Conservation (phyloP, 37 sponge, comb jelly and placozoan genomes). For the Petrosia ficiformis region DNA sequence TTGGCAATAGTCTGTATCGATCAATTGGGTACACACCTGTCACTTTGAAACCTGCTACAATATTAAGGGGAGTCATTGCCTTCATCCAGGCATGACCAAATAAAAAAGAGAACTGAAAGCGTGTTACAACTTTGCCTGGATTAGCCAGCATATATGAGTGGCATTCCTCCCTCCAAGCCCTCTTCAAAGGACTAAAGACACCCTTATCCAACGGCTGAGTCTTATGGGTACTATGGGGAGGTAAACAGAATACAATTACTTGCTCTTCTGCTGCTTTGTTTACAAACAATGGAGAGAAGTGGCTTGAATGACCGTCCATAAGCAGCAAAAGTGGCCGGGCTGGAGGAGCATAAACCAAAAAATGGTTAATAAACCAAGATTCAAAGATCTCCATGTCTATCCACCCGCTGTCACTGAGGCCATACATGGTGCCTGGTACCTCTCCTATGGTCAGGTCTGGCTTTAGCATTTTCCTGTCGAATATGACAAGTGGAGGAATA, state of each 20-base stretch:
- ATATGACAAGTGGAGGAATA: too few relatives aligned
- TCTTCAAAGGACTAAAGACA: conserved; percentile 11
- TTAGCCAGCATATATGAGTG: background rate
- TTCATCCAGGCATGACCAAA: conserved; percentile 14
- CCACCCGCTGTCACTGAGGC: conserved; percentile 19
- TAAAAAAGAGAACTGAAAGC: background rate
- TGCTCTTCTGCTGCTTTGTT: conserved; percentile 18
- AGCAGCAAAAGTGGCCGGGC: too few relatives aligned
- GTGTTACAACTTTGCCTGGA: conserved; percentile 16
- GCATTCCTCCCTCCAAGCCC: conserved; percentile 11
- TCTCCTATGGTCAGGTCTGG: conserved; percentile 11
- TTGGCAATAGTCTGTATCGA: too few relatives aligned
- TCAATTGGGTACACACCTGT: conserved; percentile 13
- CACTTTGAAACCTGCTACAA: conserved; percentile 1
- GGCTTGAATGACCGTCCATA: conserved; percentile 23
- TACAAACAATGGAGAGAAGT: too few relatives aligned
- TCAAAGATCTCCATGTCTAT: conserved; percentile 11
- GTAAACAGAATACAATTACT: conserved; percentile 24
- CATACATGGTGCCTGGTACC: conserved; percentile 31
- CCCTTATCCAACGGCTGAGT: conserved; percentile 11
- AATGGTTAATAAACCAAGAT: conserved; percentile 18
- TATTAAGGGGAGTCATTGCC: conserved; percentile 18
- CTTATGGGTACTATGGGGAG: conserved; percentile 21
- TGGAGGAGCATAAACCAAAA: conserved; percentile 21
- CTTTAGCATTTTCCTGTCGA: background rate